Conservation (phyloP, 1,140 invertebrate species). For the Drosophila orena region DNA sequence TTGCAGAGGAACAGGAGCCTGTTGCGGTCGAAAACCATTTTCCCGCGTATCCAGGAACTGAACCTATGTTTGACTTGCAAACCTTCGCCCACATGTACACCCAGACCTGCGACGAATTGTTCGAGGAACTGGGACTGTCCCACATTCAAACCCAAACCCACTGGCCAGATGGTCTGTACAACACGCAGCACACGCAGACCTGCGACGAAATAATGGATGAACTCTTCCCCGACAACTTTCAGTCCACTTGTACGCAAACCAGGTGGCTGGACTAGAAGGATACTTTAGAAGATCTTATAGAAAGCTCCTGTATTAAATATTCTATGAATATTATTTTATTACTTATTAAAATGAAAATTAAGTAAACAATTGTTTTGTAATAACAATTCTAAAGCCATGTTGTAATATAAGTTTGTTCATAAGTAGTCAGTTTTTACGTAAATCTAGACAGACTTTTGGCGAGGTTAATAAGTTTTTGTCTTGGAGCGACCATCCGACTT, state of each 20-base stretch:
- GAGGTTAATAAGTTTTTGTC: constrained; percentile 33
- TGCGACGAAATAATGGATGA: constrained; percentile 71
- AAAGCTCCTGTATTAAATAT: no score
- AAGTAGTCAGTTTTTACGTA: constrained; percentile 1
- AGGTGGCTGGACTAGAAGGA: constrained; percentile 68
- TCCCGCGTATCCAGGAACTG: constrained; percentile 40
- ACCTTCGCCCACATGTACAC: constrained; percentile 87
- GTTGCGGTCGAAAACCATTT: constrained; percentile 7
- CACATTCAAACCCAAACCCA: constrained; percentile 88
- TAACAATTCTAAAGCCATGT: constrained; percentile 9
- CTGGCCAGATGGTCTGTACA: constrained; percentile 79
- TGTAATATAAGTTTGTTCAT: constrained; percentile 1
- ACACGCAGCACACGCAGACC: constrained; percentile 74
- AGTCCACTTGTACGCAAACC: constrained; percentile 72
- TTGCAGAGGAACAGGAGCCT: background rate
- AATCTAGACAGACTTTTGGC: constrained; percentile 18
- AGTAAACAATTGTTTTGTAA: background rate
- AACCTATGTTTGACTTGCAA: constrained; percentile 64
- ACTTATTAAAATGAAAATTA: constrained; percentile 9
- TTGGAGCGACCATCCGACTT: constrained; percentile 19
- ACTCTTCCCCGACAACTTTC: constrained; percentile 66
- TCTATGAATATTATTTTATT: background rate
- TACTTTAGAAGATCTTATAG: background rate
- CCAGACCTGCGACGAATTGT: constrained; percentile 87
- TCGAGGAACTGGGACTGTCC: constrained; percentile 86